Conservation (phyloP, 2,797 vertebrate species). For the Coluber constrictor region DNA sequence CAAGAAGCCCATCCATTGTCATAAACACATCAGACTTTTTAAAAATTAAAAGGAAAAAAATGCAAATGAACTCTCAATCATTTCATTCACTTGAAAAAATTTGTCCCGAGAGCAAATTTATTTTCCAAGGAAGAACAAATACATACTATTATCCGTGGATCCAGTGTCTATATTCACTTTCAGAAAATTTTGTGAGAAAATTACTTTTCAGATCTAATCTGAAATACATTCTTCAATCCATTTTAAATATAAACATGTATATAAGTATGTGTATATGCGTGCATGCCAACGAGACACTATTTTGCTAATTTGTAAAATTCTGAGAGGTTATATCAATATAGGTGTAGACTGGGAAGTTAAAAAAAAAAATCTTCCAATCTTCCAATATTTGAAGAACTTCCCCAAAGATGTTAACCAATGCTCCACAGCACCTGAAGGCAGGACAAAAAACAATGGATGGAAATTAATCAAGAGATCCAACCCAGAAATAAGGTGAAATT, state of each 20-base stretch:
- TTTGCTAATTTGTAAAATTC: slow-evolving; percentile 2
- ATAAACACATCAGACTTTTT: neutral
- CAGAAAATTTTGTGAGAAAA: neutral
- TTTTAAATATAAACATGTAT: neutral
- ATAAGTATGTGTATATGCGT: neutral
- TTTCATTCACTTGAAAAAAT: neutral
- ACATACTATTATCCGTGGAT: neutral
- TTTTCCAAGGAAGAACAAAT: neutral
- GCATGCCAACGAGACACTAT: neutral
- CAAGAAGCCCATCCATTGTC: neutral
- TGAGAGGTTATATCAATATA: neutral
- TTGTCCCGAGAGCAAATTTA: neutral
- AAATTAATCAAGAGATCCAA: neutral
- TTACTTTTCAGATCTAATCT: neutral
- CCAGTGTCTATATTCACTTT: neutral
- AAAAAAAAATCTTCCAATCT: neutral
- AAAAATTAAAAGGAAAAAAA: neutral
- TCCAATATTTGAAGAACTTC: neutral
- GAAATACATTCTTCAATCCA: neutral
- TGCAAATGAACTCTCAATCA: neutral
- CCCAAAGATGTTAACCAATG: neutral
- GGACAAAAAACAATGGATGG: neutral
- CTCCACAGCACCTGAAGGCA: neutral
- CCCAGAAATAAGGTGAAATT: neutral
- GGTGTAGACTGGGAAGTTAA: neutral